These are phyloP conservation scores for Trachelus troglodyta DNA, from an alignment of 2,888 invertebrate genomes.

Conservation along the genomic window DNA sequence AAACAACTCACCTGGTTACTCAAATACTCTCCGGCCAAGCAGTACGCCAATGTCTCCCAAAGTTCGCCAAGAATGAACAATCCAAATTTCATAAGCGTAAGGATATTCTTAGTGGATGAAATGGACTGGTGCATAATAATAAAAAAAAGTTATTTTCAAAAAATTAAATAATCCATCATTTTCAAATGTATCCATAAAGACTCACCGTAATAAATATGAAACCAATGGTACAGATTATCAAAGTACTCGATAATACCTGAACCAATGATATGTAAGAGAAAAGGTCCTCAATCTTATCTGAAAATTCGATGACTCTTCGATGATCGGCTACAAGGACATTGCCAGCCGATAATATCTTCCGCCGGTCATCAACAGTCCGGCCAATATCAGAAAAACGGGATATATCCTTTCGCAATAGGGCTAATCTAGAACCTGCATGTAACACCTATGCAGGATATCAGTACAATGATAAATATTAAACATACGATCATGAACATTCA, in stretches of 20 bases:
- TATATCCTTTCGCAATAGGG: background rate
- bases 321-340: conserved; percentile 19
- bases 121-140: conserved; percentile 22
- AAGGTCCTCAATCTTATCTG: conserved; percentile 30
- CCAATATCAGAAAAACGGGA: background rate
- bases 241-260: conserved; percentile 35
- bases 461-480: background rate
- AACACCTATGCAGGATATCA: background rate
- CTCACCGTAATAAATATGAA: conserved; percentile 39
- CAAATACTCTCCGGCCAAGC: conserved; percentile 40
- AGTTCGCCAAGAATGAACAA: conserved; percentile 25
- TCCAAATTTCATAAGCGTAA: conserved; percentile 26
- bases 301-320: conserved; percentile 30
- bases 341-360: background rate
- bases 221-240: conserved; percentile 36
- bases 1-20: conserved; percentile 28
- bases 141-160: background rate
- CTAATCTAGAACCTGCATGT: background rate
- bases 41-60: conserved; percentile 34
- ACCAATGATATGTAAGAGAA: conserved; percentile 35
- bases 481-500: background rate
- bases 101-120: background rate
- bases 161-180: background rate
- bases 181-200: background rate
- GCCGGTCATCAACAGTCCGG: background rate